These are phyloP conservation scores for Garra rufa DNA, from an alignment of 2,113 vertebrate species.

Conservation along the genomic window DNA sequence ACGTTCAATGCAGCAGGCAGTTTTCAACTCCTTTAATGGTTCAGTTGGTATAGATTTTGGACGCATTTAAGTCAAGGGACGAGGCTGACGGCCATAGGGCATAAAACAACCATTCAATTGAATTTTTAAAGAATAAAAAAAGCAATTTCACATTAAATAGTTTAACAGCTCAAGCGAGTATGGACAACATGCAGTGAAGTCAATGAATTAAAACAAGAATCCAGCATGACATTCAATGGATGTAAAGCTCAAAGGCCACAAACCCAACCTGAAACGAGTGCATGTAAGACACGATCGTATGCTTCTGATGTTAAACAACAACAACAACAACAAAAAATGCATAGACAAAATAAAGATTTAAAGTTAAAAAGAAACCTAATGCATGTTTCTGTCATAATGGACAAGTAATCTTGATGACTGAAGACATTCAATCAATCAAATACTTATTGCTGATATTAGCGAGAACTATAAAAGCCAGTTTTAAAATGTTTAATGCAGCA, in stretches of 20 bases:
- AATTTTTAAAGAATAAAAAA: constrained; percentile 61
- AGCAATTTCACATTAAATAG: constrained; percentile 75
- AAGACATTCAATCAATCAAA: constrained; percentile 70
- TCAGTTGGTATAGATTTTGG: constrained; percentile 80
- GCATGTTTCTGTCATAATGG: constrained; percentile 57
- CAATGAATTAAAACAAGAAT: constrained; percentile 51
- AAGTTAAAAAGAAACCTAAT: constrained; percentile 70
- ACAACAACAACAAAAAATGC: constrained; percentile 68
- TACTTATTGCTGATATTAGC: constrained; percentile 69
- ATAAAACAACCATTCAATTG: constrained; percentile 63
- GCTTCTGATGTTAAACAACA: constrained; percentile 47
- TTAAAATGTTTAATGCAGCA: constrained; percentile 63
- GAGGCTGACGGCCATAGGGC: constrained; percentile 72
- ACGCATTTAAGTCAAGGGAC: constrained; percentile 76
- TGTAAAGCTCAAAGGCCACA: constrained; percentile 52
- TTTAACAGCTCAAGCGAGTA: constrained; percentile 65
- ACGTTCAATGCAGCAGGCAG: constrained; percentile 15
- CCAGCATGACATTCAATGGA: constrained; percentile 30
- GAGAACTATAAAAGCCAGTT: constrained; percentile 59
- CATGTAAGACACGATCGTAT: constrained; percentile 65
- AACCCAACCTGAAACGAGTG: constrained; percentile 66
- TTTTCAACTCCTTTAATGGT: constrained; percentile 79
- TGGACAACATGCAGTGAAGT: constrained; percentile 69
- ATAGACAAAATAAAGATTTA: constrained; percentile 71
- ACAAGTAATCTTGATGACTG: constrained; percentile 59